A percentile compares a stretch with the other conserved stretches of the same genome.
Conservation (phyloP, 2,797 vertebrate genomes). For the Danio kyathit region DNA sequence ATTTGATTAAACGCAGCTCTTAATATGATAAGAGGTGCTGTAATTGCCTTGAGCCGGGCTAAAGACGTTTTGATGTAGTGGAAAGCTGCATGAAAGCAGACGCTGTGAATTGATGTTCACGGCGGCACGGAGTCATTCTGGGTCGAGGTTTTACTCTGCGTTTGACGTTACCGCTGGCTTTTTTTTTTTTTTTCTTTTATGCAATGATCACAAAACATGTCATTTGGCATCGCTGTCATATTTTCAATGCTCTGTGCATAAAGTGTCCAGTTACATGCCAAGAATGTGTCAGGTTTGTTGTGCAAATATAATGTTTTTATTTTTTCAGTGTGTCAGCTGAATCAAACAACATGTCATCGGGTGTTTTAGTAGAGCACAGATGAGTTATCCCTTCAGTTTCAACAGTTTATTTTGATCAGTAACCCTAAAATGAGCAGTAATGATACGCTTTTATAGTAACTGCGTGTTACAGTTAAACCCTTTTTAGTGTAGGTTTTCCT, state of each 20-base stretch:
- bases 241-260: not conserved
- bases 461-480: too few species aligned
- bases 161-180: constrained; percentile 1
- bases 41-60: constrained; percentile 37
- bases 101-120: constrained; percentile 2
- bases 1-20: constrained; percentile 36
- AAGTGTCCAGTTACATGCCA: not conserved
- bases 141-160: not conserved
- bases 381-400: not conserved
- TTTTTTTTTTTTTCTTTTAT: not conserved
- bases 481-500: too few species aligned
- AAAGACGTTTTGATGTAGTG: constrained; percentile 26
- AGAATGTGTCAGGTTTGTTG: not conserved
- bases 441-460: too few species aligned
- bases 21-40: constrained; percentile 18
- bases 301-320: not conserved
- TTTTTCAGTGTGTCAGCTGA: not conserved
- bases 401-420: not conserved
- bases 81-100: not conserved
- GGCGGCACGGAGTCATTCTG: not conserved
- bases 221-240: too few species aligned
- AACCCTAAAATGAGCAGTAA: not conserved
- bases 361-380: not conserved
- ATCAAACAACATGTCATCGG: not conserved
- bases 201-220: not conserved